A percentile compares a stretch with the other conserved stretches of the same genome.
Evolutionary conservation across 2,113 vertebrate species (phyloP).

Genomic region (Cephalopterus ornatus): DNA sequence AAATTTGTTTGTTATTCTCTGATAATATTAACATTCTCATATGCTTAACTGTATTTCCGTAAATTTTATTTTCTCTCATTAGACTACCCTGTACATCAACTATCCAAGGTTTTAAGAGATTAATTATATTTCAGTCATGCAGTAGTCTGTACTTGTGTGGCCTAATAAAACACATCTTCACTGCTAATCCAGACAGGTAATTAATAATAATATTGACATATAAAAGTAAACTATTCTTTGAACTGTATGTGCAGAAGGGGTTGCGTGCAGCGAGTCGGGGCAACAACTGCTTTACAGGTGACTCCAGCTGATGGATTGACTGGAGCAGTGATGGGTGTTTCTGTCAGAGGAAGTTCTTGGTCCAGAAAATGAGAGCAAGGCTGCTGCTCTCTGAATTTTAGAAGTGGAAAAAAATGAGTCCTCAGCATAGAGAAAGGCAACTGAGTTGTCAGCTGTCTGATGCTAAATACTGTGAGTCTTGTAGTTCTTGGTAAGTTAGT

Average conservation of each 20-base stretch:
- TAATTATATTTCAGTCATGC: slow-evolving; percentile 39
- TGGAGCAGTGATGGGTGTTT: not conserved
- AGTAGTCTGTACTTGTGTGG: not conserved
- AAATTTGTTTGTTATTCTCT: slow-evolving; percentile 46
- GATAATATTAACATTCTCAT: slow-evolving; percentile 27
- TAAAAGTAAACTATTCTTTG: not conserved
- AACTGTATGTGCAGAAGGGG: not conserved
- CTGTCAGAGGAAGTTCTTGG: not conserved
- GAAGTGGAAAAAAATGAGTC: not conserved
- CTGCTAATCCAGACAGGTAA: slow-evolving; percentile 32
- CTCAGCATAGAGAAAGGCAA: not conserved
- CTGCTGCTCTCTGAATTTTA: not conserved
- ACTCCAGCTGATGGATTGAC: not conserved
- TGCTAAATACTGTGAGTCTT: not conserved
- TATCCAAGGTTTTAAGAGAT: not conserved
- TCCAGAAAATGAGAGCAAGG: not conserved
- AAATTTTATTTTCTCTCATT: slow-evolving; percentile 47
- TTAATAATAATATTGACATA: slow-evolving; percentile 45
- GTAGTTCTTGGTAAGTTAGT: not conserved
- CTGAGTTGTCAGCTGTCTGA: not conserved
- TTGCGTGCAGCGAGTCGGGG: not conserved
- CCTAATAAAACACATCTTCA: slow-evolving; percentile 25
- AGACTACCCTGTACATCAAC: not conserved
- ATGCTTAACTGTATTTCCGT: slow-evolving; percentile 33
- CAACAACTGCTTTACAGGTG: not conserved